Conservation (phyloP, 2,113 vertebrate species). For the Hyla sarda region DNA sequence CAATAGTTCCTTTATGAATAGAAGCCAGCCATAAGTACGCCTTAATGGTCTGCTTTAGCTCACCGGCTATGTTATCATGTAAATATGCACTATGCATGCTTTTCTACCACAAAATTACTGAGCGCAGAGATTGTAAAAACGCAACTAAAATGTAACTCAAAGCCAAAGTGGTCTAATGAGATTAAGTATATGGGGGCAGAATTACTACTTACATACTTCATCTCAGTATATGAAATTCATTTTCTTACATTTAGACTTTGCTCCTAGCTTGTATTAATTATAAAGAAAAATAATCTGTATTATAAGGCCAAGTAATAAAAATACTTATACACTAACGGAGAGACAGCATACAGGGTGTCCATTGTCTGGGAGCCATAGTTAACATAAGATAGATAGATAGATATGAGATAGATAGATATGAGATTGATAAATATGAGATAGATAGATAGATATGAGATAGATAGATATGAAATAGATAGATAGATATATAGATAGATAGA, state of each 20-base stretch:
- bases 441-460: no score
- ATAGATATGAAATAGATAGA: no score
- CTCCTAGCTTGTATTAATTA: background rate
- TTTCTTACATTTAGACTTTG: constrained; percentile 12
- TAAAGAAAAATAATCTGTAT: background rate
- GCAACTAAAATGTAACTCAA: constrained; percentile 37
- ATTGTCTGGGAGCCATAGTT: no score
- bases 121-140: constrained; percentile 44
- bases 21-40: constrained; percentile 5
- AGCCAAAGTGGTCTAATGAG: constrained; percentile 37
- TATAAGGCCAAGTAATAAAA: background rate
- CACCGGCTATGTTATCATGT: constrained; percentile 45
- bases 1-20: constrained; percentile 21
- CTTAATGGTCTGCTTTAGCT: constrained; percentile 19
- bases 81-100: constrained; percentile 43
- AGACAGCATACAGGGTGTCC: background rate
- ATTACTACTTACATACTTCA: constrained; percentile 32
- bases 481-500: no score
- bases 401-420: no score
- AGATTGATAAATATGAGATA: no score
- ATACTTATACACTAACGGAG: background rate
- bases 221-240: constrained; percentile 28
- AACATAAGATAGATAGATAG: no score
- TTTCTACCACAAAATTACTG: constrained; percentile 33
- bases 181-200: constrained; percentile 38